Evolutionary conservation across 2,113 vertebrate species (phyloP).

Genomic region (Caloenas nicobarica): DNA sequence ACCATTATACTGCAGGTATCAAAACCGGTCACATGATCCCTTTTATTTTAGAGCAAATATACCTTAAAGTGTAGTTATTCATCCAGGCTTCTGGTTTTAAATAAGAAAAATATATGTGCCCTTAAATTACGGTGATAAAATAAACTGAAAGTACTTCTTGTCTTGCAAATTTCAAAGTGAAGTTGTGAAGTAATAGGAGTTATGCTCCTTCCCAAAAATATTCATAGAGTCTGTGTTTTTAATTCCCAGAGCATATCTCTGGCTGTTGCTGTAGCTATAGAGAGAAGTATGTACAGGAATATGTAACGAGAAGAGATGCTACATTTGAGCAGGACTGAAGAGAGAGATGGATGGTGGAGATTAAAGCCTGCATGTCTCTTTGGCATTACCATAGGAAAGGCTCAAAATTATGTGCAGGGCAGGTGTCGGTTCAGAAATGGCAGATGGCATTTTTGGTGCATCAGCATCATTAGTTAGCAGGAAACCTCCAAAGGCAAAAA

Average conservation of each 20-base stretch:
- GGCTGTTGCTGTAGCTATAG: not conserved
- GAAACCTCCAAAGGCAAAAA: not conserved
- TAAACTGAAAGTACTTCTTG: not conserved
- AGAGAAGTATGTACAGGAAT: not conserved
- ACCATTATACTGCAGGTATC: not conserved
- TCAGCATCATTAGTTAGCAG: not conserved
- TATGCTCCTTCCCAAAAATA: not conserved
- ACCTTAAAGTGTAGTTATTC: not conserved
- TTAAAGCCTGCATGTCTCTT: not conserved
- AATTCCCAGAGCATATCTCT: not conserved
- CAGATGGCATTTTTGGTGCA: not conserved
- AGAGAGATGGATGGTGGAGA: not conserved
- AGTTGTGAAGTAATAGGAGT: not conserved
- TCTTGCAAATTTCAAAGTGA: not conserved
- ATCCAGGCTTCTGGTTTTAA: not conserved
- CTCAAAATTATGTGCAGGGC: not conserved
- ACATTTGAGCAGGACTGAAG: not conserved
- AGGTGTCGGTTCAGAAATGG: not conserved
- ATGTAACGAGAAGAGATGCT: not conserved
- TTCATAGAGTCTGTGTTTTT: not conserved
- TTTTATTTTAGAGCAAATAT: not conserved
- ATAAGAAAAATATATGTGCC: not conserved
- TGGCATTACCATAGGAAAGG: not conserved
- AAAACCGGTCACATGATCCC: not conserved
- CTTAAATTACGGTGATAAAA: not conserved